Conservation (phyloP, 2,888 invertebrate genomes). For the Xanthia togata region DNA sequence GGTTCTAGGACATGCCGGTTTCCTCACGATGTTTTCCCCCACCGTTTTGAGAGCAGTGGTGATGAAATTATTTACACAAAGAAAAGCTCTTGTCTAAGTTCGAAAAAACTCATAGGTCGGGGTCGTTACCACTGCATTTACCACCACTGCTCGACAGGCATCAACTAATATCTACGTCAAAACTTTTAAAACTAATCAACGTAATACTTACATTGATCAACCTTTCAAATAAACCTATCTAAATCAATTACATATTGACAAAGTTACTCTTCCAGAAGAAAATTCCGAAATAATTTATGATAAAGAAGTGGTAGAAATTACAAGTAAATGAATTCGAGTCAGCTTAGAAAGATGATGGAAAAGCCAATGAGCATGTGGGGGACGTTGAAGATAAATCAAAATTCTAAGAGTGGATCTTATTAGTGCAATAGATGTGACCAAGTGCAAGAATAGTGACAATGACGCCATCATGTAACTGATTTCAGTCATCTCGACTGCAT, state of each 20-base stretch:
- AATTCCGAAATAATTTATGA: not conserved
- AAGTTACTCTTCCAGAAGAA: not conserved
- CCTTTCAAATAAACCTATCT: too few species aligned
- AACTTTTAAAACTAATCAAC: not conserved
- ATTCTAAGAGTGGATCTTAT: not conserved
- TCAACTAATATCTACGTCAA: not conserved
- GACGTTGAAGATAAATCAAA: not conserved
- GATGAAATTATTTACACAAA: too few species aligned
- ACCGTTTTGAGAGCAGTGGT: too few species aligned
- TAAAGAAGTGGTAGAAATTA: not conserved
- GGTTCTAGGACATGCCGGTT: too few species aligned
- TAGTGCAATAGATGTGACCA: not conserved
- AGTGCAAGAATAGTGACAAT: not conserved
- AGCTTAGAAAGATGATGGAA: not conserved
- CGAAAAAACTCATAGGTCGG: too few species aligned
- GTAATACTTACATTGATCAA: not conserved
- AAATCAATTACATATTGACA: constrained; percentile 3
- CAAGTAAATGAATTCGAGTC: not conserved
- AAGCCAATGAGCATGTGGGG: not conserved
- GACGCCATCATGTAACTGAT: not conserved
- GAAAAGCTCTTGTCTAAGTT: too few species aligned
- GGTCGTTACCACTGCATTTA: too few species aligned
- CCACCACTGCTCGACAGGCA: too few species aligned
- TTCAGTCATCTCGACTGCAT: not conserved
- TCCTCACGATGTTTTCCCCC: too few species aligned